These are phyloP conservation scores for Beris chalybata DNA, from an alignment of 2,888 invertebrate genomes.

Conservation along the genomic window DNA sequence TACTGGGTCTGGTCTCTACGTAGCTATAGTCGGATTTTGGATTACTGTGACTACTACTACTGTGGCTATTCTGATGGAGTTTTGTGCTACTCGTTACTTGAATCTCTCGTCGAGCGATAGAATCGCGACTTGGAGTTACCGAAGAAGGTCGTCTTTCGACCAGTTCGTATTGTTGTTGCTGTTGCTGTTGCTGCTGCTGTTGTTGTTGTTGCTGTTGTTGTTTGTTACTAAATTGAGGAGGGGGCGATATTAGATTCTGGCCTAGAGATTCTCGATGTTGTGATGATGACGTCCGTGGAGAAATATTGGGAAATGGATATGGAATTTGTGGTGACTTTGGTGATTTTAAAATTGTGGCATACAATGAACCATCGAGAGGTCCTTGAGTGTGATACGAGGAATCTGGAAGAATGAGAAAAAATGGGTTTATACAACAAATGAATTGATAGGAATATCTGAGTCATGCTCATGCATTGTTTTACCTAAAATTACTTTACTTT, in stretches of 20 bases:
- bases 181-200: constrained; percentile 26
- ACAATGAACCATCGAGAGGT: constrained; percentile 87
- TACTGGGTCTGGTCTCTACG: constrained; percentile 40
- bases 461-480: too few relatives aligned
- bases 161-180: constrained; percentile 4
- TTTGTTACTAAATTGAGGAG: constrained; percentile 42
- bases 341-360: constrained; percentile 66
- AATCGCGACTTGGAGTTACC: background rate
- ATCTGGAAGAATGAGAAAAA: constrained; percentile 34
- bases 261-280: constrained; percentile 16
- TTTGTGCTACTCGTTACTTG: background rate
- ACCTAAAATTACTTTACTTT: too few relatives aligned
- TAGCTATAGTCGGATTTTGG: constrained; percentile 31
- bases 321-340: constrained; percentile 42
- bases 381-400: constrained; percentile 71
- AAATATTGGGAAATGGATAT: background rate
- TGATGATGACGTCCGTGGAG: background rate
- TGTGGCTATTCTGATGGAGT: background rate
- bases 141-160: constrained; percentile 12
- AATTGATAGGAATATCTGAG: background rate
- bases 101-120: background rate
- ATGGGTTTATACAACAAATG: background rate
- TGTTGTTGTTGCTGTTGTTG: constrained; percentile 39
- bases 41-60: constrained; percentile 10
- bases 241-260: constrained; percentile 40